phyloP scores from a whole-genome alignment of 2,797 vertebrate species.

The Hippopotamyrus pictus region DNA sequence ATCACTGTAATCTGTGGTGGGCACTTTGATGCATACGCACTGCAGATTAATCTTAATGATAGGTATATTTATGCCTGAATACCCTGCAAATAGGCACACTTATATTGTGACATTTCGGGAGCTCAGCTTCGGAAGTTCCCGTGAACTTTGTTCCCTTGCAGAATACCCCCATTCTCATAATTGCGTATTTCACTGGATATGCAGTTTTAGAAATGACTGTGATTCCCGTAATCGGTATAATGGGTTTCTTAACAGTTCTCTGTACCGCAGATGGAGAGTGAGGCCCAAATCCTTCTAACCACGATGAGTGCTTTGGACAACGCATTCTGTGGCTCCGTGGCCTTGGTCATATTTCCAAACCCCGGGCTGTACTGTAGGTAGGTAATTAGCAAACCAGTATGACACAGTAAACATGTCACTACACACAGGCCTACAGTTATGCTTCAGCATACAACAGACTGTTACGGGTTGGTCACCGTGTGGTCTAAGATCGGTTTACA shows the following conservation, averaged over 20 bases:
- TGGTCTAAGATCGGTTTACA: not conserved
- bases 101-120: not conserved
- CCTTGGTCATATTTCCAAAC: not conserved
- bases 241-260: not conserved
- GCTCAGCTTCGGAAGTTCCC: not conserved
- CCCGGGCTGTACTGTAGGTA: not conserved
- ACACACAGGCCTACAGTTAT: not conserved
- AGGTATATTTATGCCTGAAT: not conserved
- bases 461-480: not conserved
- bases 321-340: not conserved
- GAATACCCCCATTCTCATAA: not conserved
- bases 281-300: not conserved
- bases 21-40: not conserved
- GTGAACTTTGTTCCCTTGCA: not conserved
- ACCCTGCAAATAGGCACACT: not conserved
- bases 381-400: not conserved
- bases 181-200: not conserved
- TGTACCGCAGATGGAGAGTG: not conserved
- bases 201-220: not conserved
- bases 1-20: not conserved
- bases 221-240: not conserved
- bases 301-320: not conserved
- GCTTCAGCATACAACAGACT: not conserved
- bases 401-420: not conserved
- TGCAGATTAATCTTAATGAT: not conserved